Conservation (phyloP, 2,113 vertebrate genomes). For the Nematolebias whitei region DNA sequence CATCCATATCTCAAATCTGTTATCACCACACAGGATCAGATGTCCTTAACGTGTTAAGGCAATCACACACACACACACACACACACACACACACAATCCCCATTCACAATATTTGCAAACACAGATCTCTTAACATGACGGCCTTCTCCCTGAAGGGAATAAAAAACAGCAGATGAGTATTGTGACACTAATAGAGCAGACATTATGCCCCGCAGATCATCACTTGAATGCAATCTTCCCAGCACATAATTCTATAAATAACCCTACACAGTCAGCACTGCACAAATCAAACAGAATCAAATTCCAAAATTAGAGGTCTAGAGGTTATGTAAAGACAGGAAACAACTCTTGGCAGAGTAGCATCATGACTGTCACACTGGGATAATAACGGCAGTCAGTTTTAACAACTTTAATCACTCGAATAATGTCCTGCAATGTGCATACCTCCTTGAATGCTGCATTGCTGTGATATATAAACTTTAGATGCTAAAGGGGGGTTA, state of each 20-base stretch:
- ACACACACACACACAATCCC: conserved; percentile 3
- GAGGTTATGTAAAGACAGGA: conserved; percentile 14
- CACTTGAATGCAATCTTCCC: conserved; percentile 29
- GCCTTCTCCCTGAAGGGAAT: conserved; percentile 10
- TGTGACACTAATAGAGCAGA: conserved; percentile 49
- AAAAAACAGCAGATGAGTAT: conserved; percentile 31
- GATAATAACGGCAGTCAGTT: conserved; percentile 7
- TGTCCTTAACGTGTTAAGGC: conserved; percentile 14
- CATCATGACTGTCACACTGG: conserved; percentile 5
- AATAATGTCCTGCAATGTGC: background rate
- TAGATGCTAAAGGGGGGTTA: background rate
- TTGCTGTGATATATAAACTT: background rate
- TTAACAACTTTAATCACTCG: background rate
- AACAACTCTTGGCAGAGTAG: background rate
- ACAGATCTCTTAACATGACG: conserved; percentile 19
- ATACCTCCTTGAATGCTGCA: background rate
- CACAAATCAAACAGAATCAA: conserved; percentile 46
- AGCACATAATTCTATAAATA: conserved; percentile 60
- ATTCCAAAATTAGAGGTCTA: conserved; percentile 44
- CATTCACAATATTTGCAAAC: conserved; percentile 40
- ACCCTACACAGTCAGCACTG: conserved; percentile 31
- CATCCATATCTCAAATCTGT: too few relatives aligned
- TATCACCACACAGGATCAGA: conserved; percentile 18
- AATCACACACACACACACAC: background rate
- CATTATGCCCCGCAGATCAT: conserved; percentile 33